Evolutionary conservation across 1,140 invertebrate species (phyloP).

Genomic region (Aphelenchoides fujianensis): DNA sequence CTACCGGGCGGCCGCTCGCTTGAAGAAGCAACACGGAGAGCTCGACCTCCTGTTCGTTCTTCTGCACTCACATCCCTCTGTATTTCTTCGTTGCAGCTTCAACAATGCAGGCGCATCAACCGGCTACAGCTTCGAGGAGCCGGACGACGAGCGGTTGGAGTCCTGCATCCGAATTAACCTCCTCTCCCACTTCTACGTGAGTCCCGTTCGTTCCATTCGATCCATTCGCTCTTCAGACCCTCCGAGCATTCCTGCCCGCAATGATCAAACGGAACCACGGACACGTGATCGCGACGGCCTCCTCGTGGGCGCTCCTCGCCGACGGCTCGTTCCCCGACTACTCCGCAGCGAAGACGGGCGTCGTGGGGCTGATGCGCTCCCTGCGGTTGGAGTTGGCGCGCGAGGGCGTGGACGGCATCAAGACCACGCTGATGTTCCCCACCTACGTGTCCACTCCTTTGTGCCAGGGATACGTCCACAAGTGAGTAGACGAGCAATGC

Average conservation of each 20-base stretch:
- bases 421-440: background rate
- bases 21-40: background rate
- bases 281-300: constrained; percentile 78
- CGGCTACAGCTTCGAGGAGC: background rate
- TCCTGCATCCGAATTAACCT: constrained; percentile 16
- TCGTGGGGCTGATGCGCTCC: constrained; percentile 72
- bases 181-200: background rate
- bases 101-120: background rate
- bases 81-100: too few relatives aligned
- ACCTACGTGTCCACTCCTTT: background rate
- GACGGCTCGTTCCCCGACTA: constrained; percentile 76
- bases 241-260: constrained; percentile 75
- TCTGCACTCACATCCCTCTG: too few relatives aligned
- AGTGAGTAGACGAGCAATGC: background rate
- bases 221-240: constrained; percentile 66
- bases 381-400: constrained; percentile 35
- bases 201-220: background rate
- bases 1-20: background rate
- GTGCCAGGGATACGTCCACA: background rate
- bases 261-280: constrained; percentile 77
- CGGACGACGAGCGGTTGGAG: background rate
- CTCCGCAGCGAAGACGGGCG: constrained; percentile 74
- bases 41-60: background rate
- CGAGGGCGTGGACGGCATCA: background rate
- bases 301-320: constrained; percentile 75